Evolutionary conservation across 2,888 invertebrate genomes (phyloP).

Genomic region (Liopterus haemorrhoidalis): DNA sequence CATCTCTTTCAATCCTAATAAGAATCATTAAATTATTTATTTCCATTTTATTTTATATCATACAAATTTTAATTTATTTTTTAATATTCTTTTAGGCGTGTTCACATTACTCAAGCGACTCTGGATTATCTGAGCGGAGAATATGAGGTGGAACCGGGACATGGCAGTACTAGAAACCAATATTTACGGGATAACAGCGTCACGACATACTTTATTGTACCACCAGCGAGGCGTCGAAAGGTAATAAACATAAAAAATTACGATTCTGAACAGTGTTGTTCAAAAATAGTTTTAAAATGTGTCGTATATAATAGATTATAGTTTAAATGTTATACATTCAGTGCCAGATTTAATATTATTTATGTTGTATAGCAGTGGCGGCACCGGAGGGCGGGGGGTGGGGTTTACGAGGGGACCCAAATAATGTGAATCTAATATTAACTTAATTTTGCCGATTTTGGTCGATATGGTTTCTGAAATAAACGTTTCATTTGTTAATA

Average conservation of each 20-base stretch:
- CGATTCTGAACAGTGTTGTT: neutral
- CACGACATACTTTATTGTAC: slow-evolving; percentile 83
- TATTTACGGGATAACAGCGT: slow-evolving; percentile 78
- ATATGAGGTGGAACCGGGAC: slow-evolving; percentile 85
- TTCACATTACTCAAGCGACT: slow-evolving; percentile 79
- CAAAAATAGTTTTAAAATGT: slow-evolving; percentile 2
- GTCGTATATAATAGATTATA: no score
- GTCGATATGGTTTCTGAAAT: no score
- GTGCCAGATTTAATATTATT: no score
- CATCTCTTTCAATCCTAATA: no score
- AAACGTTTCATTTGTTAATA: no score
- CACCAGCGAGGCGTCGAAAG: slow-evolving; percentile 77
- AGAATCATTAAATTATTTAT: neutral
- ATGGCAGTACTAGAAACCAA: slow-evolving; percentile 75
- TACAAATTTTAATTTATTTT: neutral
- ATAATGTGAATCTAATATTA: no score
- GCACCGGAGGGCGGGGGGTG: no score
- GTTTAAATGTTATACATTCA: no score
- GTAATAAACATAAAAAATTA: slow-evolving; percentile 55
- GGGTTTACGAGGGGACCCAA: no score
- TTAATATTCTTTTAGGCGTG: slow-evolving; percentile 54
- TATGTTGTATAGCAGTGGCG: no score
- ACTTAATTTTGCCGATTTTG: no score
- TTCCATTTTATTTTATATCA: neutral
- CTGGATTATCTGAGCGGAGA: slow-evolving; percentile 79